Conservation (phyloP, 1,140 invertebrate genomes). For the Drosophila orosa region DNA sequence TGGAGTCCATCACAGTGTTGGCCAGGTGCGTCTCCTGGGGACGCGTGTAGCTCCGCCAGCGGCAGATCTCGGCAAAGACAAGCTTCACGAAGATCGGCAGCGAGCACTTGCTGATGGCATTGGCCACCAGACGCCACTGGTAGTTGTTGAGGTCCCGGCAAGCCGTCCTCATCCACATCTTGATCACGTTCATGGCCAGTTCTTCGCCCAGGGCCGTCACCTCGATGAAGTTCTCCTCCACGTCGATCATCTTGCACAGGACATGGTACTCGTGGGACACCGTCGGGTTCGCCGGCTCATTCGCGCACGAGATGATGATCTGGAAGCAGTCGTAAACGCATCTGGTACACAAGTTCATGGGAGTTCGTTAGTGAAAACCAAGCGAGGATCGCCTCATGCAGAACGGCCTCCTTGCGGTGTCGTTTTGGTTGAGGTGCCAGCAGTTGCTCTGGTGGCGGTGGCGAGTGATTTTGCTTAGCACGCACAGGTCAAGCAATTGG, state of each 20-base stretch:
- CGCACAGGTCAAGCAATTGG: constrained; percentile 82
- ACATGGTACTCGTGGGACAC: constrained; percentile 95
- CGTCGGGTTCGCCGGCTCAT: constrained; percentile 93
- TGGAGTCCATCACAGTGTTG: constrained; percentile 98
- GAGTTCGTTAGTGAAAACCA: constrained; percentile 25
- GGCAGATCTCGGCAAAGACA: constrained; percentile 97
- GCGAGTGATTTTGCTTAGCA: constrained; percentile 75
- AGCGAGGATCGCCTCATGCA: constrained; percentile 65
- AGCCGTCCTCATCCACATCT: constrained; percentile 97
- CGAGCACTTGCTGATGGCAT: constrained; percentile 96
- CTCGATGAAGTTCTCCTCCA: constrained; percentile 96
- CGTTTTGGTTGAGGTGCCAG: constrained; percentile 39
- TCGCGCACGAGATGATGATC: constrained; percentile 95
- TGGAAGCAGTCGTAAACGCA: constrained; percentile 83
- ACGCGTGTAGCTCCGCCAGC: constrained; percentile 98
- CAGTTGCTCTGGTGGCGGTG: constrained; percentile 18
- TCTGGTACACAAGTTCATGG: constrained; percentile 36
- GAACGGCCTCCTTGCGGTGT: constrained; percentile 62
- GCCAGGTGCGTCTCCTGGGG: constrained; percentile 96
- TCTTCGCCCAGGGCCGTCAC: constrained; percentile 96
- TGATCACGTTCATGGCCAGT: constrained; percentile 96
- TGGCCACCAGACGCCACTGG: constrained; percentile 97
- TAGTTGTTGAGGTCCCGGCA: constrained; percentile 95
- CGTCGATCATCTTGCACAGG: constrained; percentile 94
- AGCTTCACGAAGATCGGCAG: constrained; percentile 98